Evolutionary conservation across 2,113 vertebrate species (phyloP).

Genomic region (Myiagra hebetior): DNA sequence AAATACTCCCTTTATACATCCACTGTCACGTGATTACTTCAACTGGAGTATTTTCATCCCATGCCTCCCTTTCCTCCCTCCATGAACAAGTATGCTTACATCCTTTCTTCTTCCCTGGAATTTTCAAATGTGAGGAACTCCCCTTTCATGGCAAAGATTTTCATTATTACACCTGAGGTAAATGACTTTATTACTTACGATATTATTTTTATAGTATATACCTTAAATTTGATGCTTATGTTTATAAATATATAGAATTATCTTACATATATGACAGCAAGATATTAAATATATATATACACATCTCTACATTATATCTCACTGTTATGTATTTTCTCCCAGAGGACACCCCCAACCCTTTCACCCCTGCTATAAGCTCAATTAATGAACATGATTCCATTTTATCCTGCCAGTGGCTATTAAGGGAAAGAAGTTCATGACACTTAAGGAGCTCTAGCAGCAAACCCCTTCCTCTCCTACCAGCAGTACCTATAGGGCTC

Average conservation of each 20-base stretch:
- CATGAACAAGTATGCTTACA: neutral
- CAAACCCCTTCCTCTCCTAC: neutral
- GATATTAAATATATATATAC: neutral
- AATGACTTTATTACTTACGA: neutral
- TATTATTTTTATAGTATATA: neutral
- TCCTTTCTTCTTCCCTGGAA: neutral
- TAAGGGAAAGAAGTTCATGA: neutral
- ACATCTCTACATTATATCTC: neutral
- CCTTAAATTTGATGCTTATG: neutral
- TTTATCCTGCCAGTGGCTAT: neutral
- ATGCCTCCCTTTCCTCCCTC: neutral
- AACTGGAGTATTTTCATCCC: neutral
- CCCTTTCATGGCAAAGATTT: neutral
- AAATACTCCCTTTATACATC: neutral
- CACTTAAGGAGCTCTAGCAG: neutral
- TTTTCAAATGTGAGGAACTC: neutral
- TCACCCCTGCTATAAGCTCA: neutral
- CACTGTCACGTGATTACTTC: neutral
- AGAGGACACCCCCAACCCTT: neutral
- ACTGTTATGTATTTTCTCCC: neutral
- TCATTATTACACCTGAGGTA: neutral
- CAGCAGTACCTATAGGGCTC: neutral
- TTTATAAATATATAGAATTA: neutral
- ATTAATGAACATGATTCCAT: neutral
- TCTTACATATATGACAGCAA: neutral